Percentiles rank a stretch among this genome's conserved stretches.
Conservation (phyloP, 2,888 invertebrate genomes). For the Oconnorella tubifera region DNA sequence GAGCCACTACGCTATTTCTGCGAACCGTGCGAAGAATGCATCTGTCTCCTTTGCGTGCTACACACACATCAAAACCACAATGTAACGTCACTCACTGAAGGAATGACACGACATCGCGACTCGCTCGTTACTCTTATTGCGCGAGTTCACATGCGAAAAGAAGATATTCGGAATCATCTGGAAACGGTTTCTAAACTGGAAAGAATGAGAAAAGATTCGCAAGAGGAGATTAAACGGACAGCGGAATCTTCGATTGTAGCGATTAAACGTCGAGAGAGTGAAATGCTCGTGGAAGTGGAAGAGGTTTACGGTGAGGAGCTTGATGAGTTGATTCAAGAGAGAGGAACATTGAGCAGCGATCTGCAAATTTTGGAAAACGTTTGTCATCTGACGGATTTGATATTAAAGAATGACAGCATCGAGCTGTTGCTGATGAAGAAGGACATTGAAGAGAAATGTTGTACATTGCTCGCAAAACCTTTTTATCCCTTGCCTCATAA, state of each 20-base stretch:
- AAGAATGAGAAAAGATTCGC: background rate
- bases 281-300: background rate
- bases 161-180: background rate
- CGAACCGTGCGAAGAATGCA: background rate
- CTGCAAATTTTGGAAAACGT: background rate
- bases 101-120: background rate
- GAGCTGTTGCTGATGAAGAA: background rate
- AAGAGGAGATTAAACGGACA: background rate
- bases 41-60: conserved; percentile 6
- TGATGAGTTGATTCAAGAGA: background rate
- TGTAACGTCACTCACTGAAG: background rate
- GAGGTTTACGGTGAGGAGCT: background rate
- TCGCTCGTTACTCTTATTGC: background rate
- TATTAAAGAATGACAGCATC: background rate
- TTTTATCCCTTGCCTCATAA: background rate
- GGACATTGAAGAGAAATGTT: conserved; percentile 2
- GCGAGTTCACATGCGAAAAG: background rate
- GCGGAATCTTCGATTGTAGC: background rate
- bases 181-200: background rate
- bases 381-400: background rate
- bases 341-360: background rate
- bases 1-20: conserved; percentile 2
- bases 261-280: background rate
- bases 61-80: background rate
- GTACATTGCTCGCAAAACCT: background rate